Conservation (phyloP, 2,888 invertebrate species). For the Limnephilus rhombicus region DNA sequence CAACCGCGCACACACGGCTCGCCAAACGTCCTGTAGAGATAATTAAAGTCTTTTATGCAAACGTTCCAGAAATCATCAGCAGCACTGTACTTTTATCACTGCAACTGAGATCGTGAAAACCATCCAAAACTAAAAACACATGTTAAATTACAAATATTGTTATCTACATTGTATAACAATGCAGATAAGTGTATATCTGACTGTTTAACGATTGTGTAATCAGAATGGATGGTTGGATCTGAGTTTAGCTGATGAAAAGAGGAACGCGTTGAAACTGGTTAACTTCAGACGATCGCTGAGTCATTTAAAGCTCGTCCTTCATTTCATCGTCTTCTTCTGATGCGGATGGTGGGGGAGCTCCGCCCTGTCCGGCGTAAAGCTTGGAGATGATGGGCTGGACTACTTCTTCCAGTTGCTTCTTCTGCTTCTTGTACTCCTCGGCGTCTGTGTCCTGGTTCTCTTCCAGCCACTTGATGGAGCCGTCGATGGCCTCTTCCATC, state of each 20-base stretch:
- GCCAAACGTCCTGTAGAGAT: constrained; percentile 7
- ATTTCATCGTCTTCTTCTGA: constrained; percentile 83
- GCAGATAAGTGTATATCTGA: not conserved
- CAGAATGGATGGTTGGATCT: not conserved
- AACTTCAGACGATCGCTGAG: not conserved
- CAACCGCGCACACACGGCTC: not conserved
- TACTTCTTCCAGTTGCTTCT: constrained; percentile 95
- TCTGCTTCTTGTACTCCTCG: constrained; percentile 95
- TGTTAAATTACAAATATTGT: not conserved
- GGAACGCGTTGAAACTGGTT: not conserved
- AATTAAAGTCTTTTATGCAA: constrained; percentile 23
- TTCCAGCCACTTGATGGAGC: constrained; percentile 98
- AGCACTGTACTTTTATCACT: not conserved
- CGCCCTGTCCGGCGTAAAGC: constrained; percentile 93
- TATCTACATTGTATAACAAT: constrained; percentile 14
- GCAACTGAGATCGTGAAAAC: constrained; percentile 5
- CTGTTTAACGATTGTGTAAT: not conserved
- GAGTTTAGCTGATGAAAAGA: not conserved
- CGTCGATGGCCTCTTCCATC: constrained; percentile 97
- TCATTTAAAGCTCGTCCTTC: constrained; percentile 89
- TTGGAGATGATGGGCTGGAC: constrained; percentile 99
- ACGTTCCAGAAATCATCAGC: not conserved
- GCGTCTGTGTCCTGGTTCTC: constrained; percentile 95
- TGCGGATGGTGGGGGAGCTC: constrained; percentile 85
- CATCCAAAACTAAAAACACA: not conserved